phyloP scores from a whole-genome alignment of 2,888 invertebrate species.

The Proisotoma minuta region DNA sequence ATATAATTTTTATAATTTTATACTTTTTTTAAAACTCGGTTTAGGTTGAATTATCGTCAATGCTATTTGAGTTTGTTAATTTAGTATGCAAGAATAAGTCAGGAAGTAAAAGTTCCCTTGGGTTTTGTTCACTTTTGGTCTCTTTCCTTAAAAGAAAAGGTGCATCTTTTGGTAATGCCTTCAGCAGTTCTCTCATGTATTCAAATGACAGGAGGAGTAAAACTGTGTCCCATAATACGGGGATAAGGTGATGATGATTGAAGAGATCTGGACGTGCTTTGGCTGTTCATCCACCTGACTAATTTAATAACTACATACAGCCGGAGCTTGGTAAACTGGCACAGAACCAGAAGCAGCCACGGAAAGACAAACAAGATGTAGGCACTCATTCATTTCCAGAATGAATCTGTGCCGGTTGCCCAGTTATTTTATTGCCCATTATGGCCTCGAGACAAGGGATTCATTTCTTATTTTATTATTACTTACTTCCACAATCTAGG shows the following conservation, averaged over 20 bases:
- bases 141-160: too few relatives aligned
- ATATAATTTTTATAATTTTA: too few relatives aligned
- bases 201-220: too few relatives aligned
- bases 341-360: not conserved
- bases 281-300: not conserved
- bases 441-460: conserved; percentile 1
- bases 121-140: too few relatives aligned
- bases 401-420: not conserved
- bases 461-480: conserved; percentile 4
- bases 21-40: too few relatives aligned
- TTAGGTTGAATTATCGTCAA: too few relatives aligned
- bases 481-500: not conserved
- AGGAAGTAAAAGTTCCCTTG: too few relatives aligned
- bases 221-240: not conserved
- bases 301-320: conserved; percentile 12
- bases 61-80: too few relatives aligned
- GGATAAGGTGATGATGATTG: conserved; percentile 12
- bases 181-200: too few relatives aligned
- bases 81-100: too few relatives aligned
- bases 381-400: not conserved
- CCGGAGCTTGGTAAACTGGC: not conserved
- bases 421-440: conserved; percentile 13
- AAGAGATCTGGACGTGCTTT: conserved; percentile 11
- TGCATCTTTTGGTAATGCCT: too few relatives aligned
- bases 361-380: conserved; percentile 1